Evolutionary conservation across 2,113 vertebrate genomes (phyloP), one percentile per base, ranked within the genome.

Genomic region (Cyanistes caeruleus): DNA sequence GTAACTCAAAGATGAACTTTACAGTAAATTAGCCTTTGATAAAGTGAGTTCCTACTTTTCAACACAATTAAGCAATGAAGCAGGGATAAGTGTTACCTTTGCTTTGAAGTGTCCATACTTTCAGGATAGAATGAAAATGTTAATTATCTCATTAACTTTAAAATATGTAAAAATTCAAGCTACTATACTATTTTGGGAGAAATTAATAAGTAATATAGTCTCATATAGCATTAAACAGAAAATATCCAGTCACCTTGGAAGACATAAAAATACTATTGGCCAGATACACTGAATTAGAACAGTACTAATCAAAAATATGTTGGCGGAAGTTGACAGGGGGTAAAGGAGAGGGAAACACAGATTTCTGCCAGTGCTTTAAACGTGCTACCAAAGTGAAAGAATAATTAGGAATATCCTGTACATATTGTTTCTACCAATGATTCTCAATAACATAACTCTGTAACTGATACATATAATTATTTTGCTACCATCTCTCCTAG

Each of bases 341-440:
- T 58, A 85, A 85, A 94, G 46, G 21, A 85, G 31, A 77, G 20
- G 37, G 48, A 85, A 88, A 48, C 14, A 14, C 13, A 59, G 52
- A 67, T 70, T 80, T 77, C 85, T 89, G 48, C n/a, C 90, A 51
- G 24, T n/a, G 39, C 19, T 92, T 84, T 70, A 89, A 90, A 92
- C 41, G 62, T 13, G 48, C 55, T 39, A 86, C 24, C 30, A 60
- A 79, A 84, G 30, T 77, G 68, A 90, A 86, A 55, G 56, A 78
- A 84, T 86, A 94, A 94, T 86, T 85, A 93, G 52, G 68, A 96
- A 94, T 93, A 90, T 68, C 87, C 56, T 43, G 20, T 62, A 80
- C 8, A 4, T 80, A 60, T 70, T 90, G 33, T 87, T 94, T 94
- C 67, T 83, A 70, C 63, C 67, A 58, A 52, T 70, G 68, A 93